Conservation (phyloP, 2,113 vertebrate genomes). For the Epinephelus fuscoguttatus region DNA sequence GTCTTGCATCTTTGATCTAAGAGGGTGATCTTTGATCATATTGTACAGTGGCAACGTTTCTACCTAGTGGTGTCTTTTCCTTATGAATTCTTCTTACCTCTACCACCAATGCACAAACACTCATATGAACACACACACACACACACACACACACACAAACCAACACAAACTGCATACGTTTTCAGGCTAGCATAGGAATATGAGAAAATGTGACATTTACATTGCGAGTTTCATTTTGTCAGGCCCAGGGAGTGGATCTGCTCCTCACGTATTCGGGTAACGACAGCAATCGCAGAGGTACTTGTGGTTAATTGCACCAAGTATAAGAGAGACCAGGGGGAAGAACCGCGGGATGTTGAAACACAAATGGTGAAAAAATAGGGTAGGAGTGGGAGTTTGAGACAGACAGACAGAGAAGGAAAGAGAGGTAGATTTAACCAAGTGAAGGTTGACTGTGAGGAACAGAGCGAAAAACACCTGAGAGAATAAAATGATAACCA, state of each 20-base stretch:
- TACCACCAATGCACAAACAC: not conserved
- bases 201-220: constrained; percentile 17
- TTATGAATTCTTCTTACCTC: not conserved
- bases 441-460: constrained; percentile 40
- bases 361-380: constrained; percentile 42
- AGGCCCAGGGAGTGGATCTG: constrained; percentile 31
- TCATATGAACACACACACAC: not conserved
- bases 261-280: constrained; percentile 49
- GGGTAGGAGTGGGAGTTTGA: constrained; percentile 43
- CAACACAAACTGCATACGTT: not conserved
- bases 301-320: constrained; percentile 62
- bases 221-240: constrained; percentile 36
- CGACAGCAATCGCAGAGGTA: constrained; percentile 33
- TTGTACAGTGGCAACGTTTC: constrained; percentile 14
- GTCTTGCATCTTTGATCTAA: constrained; percentile 44
- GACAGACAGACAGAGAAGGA: constrained; percentile 16
- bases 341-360: not conserved
- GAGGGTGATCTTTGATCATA: constrained; percentile 44
- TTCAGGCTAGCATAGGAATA: not conserved
- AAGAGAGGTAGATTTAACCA: constrained; percentile 44
- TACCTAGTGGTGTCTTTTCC: constrained; percentile 15
- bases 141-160: not conserved
- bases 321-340: constrained; percentile 9
- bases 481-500: constrained; percentile 49
- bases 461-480: constrained; percentile 41